Evolutionary conservation across 2,113 vertebrate genomes (phyloP), one percentile per base, ranked within the genome.

Genomic region (Copsychus sechellarum): DNA sequence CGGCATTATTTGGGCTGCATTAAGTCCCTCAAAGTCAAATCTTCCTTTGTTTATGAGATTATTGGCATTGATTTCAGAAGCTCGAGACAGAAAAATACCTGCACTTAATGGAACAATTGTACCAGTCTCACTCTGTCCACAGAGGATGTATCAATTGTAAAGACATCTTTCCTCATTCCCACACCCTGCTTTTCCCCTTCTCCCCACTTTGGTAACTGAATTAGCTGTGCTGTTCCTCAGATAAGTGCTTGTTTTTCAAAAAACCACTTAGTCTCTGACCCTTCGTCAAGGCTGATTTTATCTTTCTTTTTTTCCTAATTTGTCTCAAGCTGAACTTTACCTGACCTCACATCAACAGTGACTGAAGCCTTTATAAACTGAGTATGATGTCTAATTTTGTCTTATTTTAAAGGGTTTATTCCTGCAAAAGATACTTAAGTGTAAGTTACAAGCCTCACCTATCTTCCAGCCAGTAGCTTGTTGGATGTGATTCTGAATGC

Each of bases 261-360:
- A 86, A 50, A 51, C 19, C 25, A 21, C 29, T 78, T 65, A 24
- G 34, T 50, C 58, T 78, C 73, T 78, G 58, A 86, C 69, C 67
- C 64, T 84, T 96, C 65, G 66, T 82, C 72, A 54, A 78, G 33
- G 15, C 25, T 81, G 33, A 65, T 88, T 90, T 88, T 74, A 72
- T 61, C 51, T 62, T 76, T 58, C 6, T 42, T 88, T 62, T 69
- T 60, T 60, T 42, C 25, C 64, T 76, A 50, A 66, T 74, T 93
- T 91, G 12, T 78, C 94, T 91, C 60, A 79, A 79, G 53, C 9
- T 85, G 93, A 94, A 95, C 93, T 92, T 94, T 34, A 56, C 48
- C 74, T 93, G 88, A 92, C 81, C 71, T 28, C 16, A 22, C 14
- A 72, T 88, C 56, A 66, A 31, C 67, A 58, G 34, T 45, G 48